Evolutionary conservation across 2,113 vertebrate genomes (phyloP), one percentile per base, ranked within the genome.

Genomic region (Elanus axillaris): DNA sequence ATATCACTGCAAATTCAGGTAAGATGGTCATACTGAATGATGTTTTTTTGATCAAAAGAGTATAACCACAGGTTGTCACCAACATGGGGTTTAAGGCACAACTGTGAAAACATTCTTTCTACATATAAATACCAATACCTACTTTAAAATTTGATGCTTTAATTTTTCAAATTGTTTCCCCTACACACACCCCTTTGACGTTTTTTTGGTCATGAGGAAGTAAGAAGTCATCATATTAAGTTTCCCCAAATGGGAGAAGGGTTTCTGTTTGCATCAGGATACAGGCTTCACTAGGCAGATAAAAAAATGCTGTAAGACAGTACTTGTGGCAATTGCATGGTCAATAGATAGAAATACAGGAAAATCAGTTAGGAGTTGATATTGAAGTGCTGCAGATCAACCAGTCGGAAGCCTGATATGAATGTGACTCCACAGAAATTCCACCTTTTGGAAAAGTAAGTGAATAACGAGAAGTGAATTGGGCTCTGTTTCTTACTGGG

Each of bases 121-220:
- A 64, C 5, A 16, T 21, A 60, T 23, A 58, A 50, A 47, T 18
- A 48, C 13, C 16, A 58, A 58, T 23, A 67, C 34, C 4, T 42
- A 43, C 42, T 80, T 79, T 23, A 68, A 83, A 76, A 80, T 52
- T 11, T 20, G 8, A 53, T 38, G 3, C 3, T 58, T 71, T 32
- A 67, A 60, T 6, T 74, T 78, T 50, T 43, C 47, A 7, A 55
- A 11, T 31, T 64, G 34, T 56, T 93, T 60, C 40, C 29, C 9
- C 26, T 47, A 60, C 45, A 47, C 1, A 12, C 1, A 0, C 1
- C 2, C 4, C 4, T 8, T 50, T 53, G 19, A 82, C 10, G 12
- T n/a, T 67, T 52, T 55, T 59, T 50, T 48, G 4, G 26, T 63
- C 48, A 68, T 47, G 38, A 71, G 20, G 29, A 90, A 83, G 10